A percentile compares a stretch with the other conserved stretches of the same genome.
These are phyloP conservation scores for Diplazon laetatorius DNA, from an alignment of 2,888 invertebrate genomes.

Conservation along the genomic window DNA sequence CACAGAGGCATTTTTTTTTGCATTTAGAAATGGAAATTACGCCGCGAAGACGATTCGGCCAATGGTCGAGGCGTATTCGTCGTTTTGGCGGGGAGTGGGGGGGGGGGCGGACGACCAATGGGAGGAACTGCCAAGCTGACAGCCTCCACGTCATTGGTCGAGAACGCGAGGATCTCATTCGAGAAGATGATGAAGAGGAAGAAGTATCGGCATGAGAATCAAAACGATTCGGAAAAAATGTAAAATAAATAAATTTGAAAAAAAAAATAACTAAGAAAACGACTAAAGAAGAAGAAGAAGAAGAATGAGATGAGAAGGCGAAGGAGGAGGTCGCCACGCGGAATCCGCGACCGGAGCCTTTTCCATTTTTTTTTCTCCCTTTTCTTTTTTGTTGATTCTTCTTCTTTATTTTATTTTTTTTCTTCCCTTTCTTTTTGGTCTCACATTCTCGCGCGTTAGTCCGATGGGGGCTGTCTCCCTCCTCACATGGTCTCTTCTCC, in stretches of 20 bases:
- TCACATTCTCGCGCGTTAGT: slow-evolving; percentile 46
- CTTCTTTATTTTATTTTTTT: not conserved
- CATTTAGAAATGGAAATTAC: too few species aligned
- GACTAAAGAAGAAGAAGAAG: slow-evolving; percentile 48
- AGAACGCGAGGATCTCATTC: slow-evolving; percentile 10
- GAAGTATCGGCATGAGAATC: not conserved
- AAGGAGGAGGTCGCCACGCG: slow-evolving; percentile 74
- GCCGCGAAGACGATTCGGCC: not conserved
- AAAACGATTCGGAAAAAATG: slow-evolving; percentile 39
- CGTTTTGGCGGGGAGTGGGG: slow-evolving; percentile 3
- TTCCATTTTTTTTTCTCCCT: slow-evolving; percentile 69
- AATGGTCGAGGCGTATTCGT: slow-evolving; percentile 6
- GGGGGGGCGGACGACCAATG: too few species aligned
- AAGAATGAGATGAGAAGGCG: slow-evolving; percentile 43
- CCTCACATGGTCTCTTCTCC: slow-evolving; percentile 6
- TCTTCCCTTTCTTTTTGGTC: slow-evolving; percentile 50
- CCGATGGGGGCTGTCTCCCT: too few species aligned
- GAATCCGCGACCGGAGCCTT: slow-evolving; percentile 74
- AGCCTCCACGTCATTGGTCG: slow-evolving; percentile 9
- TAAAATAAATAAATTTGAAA: too few species aligned
- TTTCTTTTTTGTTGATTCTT: slow-evolving; percentile 41
- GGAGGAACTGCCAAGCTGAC: slow-evolving; percentile 30
- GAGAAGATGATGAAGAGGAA: slow-evolving; percentile 26
- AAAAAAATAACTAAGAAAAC: too few species aligned
- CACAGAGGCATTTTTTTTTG: too few species aligned